Evolutionary conservation across 2,113 vertebrate species (phyloP).

Genomic region (Rhagologus leucostigma): DNA sequence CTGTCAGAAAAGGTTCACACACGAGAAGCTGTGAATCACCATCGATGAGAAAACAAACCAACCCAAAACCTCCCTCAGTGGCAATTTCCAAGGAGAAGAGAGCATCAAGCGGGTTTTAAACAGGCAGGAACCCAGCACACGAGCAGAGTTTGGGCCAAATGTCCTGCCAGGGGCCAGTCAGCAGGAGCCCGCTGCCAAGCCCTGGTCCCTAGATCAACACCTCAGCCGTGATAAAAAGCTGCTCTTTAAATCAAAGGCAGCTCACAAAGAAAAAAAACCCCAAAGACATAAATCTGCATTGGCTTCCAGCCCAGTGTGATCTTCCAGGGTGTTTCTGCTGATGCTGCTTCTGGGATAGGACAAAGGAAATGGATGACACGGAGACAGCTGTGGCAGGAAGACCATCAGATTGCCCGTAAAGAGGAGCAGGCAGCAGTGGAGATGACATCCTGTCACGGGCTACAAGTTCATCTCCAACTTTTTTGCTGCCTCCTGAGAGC

Average conservation of each 20-base stretch:
- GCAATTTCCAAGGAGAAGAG: constrained; percentile 4
- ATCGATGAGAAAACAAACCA: not conserved
- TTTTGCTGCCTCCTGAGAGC: not conserved
- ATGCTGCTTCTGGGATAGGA: constrained; percentile 40
- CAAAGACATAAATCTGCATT: constrained; percentile 34
- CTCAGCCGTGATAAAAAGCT: not conserved
- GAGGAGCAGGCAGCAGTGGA: not conserved
- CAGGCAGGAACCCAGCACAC: not conserved
- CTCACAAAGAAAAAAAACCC: not conserved
- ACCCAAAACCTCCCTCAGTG: not conserved
- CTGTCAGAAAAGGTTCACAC: not conserved
- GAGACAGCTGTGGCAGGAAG: constrained; percentile 1
- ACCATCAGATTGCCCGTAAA: constrained; percentile 16
- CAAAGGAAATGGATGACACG: not conserved
- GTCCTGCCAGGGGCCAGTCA: constrained; percentile 41
- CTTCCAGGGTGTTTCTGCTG: constrained; percentile 35
- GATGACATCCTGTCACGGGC: not conserved
- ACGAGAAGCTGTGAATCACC: not conserved
- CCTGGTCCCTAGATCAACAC: constrained; percentile 17
- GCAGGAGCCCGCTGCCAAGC: constrained; percentile 17
- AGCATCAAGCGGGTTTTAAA: not conserved
- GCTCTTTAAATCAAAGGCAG: constrained; percentile 54
- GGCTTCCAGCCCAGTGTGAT: constrained; percentile 29
- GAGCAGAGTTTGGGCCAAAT: constrained; percentile 23
- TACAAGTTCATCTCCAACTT: not conserved